phyloP scores from a whole-genome alignment of 2,113 vertebrate species.

The Ptilonorhynchus violaceus region DNA sequence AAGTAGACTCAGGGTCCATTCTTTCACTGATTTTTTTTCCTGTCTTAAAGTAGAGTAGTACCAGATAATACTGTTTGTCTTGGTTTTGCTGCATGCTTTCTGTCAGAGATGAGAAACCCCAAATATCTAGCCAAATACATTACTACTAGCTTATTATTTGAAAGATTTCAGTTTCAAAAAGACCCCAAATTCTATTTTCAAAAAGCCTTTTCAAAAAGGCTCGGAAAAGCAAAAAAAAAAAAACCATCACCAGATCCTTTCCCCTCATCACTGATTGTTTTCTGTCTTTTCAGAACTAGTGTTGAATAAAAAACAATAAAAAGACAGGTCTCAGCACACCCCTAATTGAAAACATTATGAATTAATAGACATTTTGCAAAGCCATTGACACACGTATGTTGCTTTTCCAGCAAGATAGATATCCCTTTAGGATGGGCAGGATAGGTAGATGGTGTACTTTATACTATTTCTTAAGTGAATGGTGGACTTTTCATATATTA shows the following conservation, averaged over 20 bases:
- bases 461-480: not conserved
- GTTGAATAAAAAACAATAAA: not conserved
- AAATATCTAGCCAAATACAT: not conserved
- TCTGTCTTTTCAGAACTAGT: not conserved
- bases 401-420: not conserved
- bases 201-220: not conserved
- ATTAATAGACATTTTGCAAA: not conserved
- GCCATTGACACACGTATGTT: not conserved
- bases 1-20: not conserved
- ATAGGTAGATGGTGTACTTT: too few species aligned
- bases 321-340: not conserved
- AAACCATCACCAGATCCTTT: not conserved
- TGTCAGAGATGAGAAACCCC: not conserved
- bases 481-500: not conserved
- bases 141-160: not conserved
- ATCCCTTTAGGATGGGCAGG: not conserved
- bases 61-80: not conserved
- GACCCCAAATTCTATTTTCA: not conserved
- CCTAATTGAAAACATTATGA: not conserved
- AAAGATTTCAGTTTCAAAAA: not conserved
- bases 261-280: rapidly evolving
- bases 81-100: not conserved
- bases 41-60: not conserved
- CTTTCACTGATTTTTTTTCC: not conserved
- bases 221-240: not conserved